Evolutionary conservation across 35 echinoderm and acorn worm genomes (phyloP), one percentile per base, ranked within the genome.

Genomic region (Patiria miniata): DNA sequence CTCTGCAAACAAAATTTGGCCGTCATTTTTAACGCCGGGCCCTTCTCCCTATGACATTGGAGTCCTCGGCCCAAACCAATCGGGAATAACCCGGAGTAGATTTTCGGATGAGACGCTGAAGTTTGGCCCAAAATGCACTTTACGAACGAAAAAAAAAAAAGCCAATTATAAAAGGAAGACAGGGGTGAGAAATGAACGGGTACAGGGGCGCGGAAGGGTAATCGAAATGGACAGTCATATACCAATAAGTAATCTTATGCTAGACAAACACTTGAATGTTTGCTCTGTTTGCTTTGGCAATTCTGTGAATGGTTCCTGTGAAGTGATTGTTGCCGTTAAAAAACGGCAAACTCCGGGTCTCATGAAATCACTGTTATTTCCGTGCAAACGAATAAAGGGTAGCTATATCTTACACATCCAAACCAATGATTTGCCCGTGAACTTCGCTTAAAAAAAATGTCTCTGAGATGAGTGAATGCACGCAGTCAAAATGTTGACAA

Each of bases 331-430:
- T 73, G 34, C 65, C n/a, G 65, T 32, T 73, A 22, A 73, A 73
- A n/a, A 22, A 73, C 8, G 65, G 21, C 34, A 28, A 73, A 73
- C 34, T 26, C 29, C 19, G 14, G 26, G 21, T 73, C 65, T 34
- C 65, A 36, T 73, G 65, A 26, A 73, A 73, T 73, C 65, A 73
- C 34, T 73, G 65, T 73, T 73, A 73, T 73, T 73, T 73, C 65
- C 65, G 65, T 14, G 26, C 65, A 73, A 73, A 73, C 65, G 21
- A 47, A 47, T 47, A 47, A 47, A 4, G 42, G 42, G 4, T 12
- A 47, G 42, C 42, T 47, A 47, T 12, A 47, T 47, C 4, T 47
- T 12, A 47, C 42, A 4, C 12, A 47, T 12, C 42, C 42, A 47
- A 47, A 47, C 12, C 4, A 6, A 12, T 47, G 42, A 47, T 12